Evolutionary conservation across 1,140 invertebrate genomes (phyloP).

Genomic region (Bilobella aurantiaca): DNA sequence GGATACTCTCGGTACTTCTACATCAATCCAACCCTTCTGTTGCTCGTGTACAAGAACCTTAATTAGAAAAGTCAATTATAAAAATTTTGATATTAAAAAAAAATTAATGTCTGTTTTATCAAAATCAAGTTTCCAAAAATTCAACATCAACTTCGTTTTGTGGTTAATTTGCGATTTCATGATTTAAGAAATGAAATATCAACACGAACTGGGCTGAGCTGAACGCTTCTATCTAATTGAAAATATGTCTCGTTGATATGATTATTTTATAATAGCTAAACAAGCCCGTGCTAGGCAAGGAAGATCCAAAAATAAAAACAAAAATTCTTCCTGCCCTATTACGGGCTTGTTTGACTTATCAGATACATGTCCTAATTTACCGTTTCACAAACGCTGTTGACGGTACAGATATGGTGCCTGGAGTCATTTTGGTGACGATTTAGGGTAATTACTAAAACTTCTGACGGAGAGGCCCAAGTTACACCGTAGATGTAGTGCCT

Average conservation of each 20-base stretch:
- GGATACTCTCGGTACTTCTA: slow-evolving; percentile 47
- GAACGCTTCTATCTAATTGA: no score
- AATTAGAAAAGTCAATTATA: slow-evolving; percentile 30
- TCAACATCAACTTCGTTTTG: no score
- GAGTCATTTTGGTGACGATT: slow-evolving; percentile 74
- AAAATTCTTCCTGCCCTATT: no score
- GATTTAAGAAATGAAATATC: no score
- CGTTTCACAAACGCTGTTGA: neutral
- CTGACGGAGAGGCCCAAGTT: slow-evolving; percentile 60
- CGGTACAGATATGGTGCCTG: slow-evolving; percentile 35
- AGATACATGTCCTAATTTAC: no score
- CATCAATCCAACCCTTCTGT: slow-evolving; percentile 59
- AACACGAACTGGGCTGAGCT: no score
- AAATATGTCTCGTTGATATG: no score
- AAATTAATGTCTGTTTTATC: slow-evolving; percentile 4
- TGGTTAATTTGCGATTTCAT: no score
- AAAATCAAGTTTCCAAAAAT: slow-evolving; percentile 1
- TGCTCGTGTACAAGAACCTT: slow-evolving; percentile 39
- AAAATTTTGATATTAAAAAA: slow-evolving; percentile 17
- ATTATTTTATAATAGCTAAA: no score
- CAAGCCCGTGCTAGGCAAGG: no score
- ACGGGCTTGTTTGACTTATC: no score
- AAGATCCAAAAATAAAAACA: no score
- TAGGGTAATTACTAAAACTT: slow-evolving; percentile 66
- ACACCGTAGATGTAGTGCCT: slow-evolving; percentile 60